These are phyloP conservation scores for Watersipora subatra DNA, from an alignment of 1,140 invertebrate genomes.

Conservation along the genomic window DNA sequence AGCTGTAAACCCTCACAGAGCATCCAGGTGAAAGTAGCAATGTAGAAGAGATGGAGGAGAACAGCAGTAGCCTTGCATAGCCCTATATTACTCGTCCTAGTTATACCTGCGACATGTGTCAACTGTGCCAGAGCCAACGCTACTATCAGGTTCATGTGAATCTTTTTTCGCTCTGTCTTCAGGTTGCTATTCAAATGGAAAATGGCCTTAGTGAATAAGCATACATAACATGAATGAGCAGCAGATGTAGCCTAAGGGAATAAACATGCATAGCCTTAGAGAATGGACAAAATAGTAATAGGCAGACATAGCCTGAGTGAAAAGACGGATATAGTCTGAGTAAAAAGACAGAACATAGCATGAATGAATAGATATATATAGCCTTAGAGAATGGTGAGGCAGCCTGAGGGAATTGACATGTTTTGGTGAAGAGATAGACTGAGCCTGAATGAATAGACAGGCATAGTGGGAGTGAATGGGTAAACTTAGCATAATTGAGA, in stretches of 20 bases:
- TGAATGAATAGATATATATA: too few relatives aligned
- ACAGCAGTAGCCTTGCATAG: slow-evolving; percentile 31
- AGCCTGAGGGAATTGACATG: too few relatives aligned
- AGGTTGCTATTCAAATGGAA: background rate
- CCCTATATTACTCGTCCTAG: background rate
- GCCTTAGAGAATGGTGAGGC: too few relatives aligned
- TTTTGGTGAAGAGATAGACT: too few relatives aligned
- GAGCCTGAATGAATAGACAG: too few relatives aligned
- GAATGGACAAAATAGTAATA: background rate
- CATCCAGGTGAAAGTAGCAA: slow-evolving; percentile 44
- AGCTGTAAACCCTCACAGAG: slow-evolving; percentile 51
- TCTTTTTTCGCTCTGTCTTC: background rate
- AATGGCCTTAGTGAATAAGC: background rate
- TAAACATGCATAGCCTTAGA: background rate
- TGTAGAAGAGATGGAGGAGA: slow-evolving; percentile 38
- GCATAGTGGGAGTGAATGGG: too few relatives aligned
- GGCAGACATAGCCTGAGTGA: too few relatives aligned
- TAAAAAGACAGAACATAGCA: too few relatives aligned
- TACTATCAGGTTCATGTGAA: slow-evolving; percentile 9
- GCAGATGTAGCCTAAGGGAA: background rate
- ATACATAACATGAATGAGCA: background rate
- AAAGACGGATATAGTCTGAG: too few relatives aligned
- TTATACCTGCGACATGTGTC: background rate
- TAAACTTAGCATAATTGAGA: too few relatives aligned
- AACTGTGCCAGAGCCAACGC: slow-evolving; percentile 2